A percentile compares a stretch with the other conserved stretches of the same genome.
phyloP scores from a whole-genome alignment of 2,797 vertebrate genomes.

The Columba guinea region DNA sequence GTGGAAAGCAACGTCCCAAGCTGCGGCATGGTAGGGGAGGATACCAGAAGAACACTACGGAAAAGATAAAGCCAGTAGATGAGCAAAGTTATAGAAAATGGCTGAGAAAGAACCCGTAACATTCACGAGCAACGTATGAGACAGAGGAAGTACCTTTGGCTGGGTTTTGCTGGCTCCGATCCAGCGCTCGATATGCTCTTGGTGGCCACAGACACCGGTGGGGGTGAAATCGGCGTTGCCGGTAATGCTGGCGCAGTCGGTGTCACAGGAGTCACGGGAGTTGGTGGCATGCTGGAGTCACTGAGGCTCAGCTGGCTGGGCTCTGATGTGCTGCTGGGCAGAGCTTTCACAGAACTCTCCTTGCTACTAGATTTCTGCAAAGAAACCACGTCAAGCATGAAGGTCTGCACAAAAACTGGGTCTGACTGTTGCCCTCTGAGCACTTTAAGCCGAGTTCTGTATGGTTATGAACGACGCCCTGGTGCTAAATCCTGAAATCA shows the following conservation, averaged over 20 bases:
- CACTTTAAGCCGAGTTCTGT: not conserved
- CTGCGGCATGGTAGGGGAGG: conserved; percentile 92
- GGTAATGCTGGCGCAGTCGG: conserved; percentile 89
- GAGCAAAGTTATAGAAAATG: not conserved
- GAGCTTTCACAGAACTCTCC: conserved; percentile 83
- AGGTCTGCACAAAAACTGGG: not conserved
- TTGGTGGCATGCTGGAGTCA: conserved; percentile 86
- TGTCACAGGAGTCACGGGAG: conserved; percentile 83
- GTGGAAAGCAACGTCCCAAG: conserved; percentile 89
- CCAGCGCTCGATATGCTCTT: conserved; percentile 76
- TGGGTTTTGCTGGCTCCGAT: conserved; percentile 87
- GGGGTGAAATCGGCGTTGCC: conserved; percentile 80
- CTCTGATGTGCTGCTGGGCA: conserved; percentile 76
- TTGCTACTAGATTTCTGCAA: conserved; percentile 90
- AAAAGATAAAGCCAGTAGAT: not conserved
- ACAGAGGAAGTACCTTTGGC: conserved; percentile 80
- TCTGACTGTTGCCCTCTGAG: not conserved
- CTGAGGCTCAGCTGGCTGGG: conserved; percentile 79
- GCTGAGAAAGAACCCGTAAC: not conserved
- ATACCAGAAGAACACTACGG: conserved; percentile 89
- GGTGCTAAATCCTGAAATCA: not conserved
- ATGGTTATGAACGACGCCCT: not conserved
- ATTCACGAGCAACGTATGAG: fast-evolving
- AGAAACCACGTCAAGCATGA: not conserved
- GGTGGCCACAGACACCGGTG: conserved; percentile 78